Evolutionary conservation across 2,888 invertebrate species (phyloP), one percentile per base, ranked within the genome.

Genomic region (Napeogenes inachia): DNA sequence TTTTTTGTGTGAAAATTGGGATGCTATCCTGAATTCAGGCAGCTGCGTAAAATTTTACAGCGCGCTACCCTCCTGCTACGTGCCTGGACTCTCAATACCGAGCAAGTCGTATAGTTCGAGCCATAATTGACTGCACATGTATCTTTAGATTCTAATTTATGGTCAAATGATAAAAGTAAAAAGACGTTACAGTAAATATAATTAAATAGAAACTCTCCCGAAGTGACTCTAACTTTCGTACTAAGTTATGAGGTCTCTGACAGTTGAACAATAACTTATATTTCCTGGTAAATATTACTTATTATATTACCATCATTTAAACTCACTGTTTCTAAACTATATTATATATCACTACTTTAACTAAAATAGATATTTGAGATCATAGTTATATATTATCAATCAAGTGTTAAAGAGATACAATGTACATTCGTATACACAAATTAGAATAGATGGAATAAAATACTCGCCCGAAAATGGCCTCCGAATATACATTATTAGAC

Each of bases 31-130:
- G 71, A 71, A 73, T 73, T 72, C 73, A 74, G 71, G 72, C 78
- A 81, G 82, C 80, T 84, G 82, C 78, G 84, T 85, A 77, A 77
- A 81, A 80, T 85, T 85, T 85, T 81, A 84, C 79, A 79, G 71
- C 74, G 74, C 76, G 74, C 76, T 76, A 73, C 78, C 79, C 77
- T 71, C 70, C 66, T 50, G 64, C 57, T 70, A 84, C 85, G 87
- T 86, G 87, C 80, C 82, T 67, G 33, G 80, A 62, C 66, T 79
- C 68, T 73, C 77, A 79, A 84, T 77, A 65, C 67, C 64, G 62
- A 58, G 67, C 64, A 66, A 64, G 80, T 79, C 74, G 77, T 77
- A 77, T 76, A 75, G 74, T 67, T 71, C 69, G 65, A 70, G 71
- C 74, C 71, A 75, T 77, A 74, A 76, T 71, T 73, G 72, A 69